Conservation (phyloP, 2,797 vertebrate genomes). For the Microctenopoma lineatum region DNA sequence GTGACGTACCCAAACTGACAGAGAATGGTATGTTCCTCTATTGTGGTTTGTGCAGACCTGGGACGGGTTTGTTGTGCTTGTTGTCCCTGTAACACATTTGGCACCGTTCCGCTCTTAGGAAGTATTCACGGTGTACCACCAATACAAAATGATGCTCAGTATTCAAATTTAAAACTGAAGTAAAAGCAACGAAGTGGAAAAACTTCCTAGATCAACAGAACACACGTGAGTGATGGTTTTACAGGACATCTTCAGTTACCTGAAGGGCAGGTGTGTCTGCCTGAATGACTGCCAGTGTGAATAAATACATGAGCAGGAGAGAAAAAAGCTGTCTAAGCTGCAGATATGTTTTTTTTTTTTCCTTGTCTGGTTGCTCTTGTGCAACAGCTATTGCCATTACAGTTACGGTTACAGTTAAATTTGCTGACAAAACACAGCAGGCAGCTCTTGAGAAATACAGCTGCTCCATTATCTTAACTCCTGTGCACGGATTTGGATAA, state of each 20-base stretch:
- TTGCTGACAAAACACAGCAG: slow-evolving; percentile 75
- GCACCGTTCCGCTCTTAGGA: not conserved
- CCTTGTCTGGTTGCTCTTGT: slow-evolving; percentile 57
- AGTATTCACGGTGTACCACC: not conserved
- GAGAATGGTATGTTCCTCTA: slow-evolving; percentile 17
- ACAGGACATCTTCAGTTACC: slow-evolving; percentile 44
- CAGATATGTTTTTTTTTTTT: slow-evolving; percentile 34
- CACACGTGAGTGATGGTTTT: not conserved
- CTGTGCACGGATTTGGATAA: slow-evolving; percentile 37
- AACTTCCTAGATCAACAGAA: slow-evolving; percentile 1
- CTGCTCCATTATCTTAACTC: slow-evolving; percentile 55
- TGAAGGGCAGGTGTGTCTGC: slow-evolving; percentile 61
- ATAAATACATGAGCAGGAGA: slow-evolving; percentile 25
- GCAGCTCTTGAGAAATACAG: slow-evolving; percentile 48
- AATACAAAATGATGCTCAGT: not conserved
- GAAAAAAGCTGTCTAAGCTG: slow-evolving; percentile 34
- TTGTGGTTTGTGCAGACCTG: slow-evolving; percentile 10
- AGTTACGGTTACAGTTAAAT: slow-evolving; percentile 66
- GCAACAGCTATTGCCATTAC: slow-evolving; percentile 70
- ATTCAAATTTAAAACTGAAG: slow-evolving; percentile 1
- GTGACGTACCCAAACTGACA: slow-evolving; percentile 36
- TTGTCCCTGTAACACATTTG: slow-evolving; percentile 13
- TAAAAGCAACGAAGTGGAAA: not conserved
- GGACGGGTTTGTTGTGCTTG: slow-evolving; percentile 15
- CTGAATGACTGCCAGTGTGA: slow-evolving; percentile 14